A percentile compares a stretch with the other conserved stretches of the same genome.
Conservation (phyloP, 2,888 invertebrate genomes). For the Tridacna gigas region DNA sequence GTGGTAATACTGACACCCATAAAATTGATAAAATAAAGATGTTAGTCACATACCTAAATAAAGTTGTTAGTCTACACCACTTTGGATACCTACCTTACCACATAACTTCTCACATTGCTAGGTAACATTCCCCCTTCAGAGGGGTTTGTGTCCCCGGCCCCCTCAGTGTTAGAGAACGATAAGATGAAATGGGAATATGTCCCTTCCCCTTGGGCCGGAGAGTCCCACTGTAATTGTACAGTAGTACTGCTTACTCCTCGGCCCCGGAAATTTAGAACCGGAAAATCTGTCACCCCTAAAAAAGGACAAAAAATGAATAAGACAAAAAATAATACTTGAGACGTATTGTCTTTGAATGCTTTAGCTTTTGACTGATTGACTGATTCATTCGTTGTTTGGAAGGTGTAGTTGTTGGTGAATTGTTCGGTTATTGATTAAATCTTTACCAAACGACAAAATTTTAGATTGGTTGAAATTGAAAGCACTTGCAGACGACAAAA, state of each 20-base stretch:
- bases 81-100: constrained; percentile 52
- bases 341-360: no score
- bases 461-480: no score
- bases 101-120: constrained; percentile 25
- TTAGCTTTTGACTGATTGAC: no score
- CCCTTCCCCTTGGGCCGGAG: constrained; percentile 31
- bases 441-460: no score
- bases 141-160: constrained; percentile 46
- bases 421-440: no score
- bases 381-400: no score
- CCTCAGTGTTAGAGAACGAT: constrained; percentile 53
- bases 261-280: constrained; percentile 54
- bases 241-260: constrained; percentile 44
- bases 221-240: constrained; percentile 50
- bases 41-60: no score
- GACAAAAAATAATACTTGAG: neutral
- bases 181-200: constrained; percentile 41
- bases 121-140: constrained; percentile 54
- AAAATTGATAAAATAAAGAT: no score
- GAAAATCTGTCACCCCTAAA: constrained; percentile 44
- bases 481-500: no score
- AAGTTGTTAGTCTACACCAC: no score
- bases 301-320: neutral
- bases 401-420: no score
- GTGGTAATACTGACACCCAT: no score